Conservation (phyloP, 2,797 vertebrate species). For the Momotus momota region DNA sequence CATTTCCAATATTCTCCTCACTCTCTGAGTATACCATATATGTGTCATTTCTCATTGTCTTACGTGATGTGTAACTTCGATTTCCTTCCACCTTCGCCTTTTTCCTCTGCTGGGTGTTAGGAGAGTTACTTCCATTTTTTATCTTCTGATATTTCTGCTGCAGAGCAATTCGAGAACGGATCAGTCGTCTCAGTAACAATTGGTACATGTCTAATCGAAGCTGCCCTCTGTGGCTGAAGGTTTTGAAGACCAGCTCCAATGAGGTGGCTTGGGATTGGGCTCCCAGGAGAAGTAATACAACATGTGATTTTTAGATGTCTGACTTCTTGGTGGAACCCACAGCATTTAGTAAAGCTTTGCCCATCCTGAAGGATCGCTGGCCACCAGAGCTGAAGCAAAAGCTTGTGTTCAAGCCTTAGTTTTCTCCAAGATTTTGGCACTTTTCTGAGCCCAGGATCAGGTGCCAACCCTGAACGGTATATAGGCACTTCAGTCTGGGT, state of each 20-base stretch:
- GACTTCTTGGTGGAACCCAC: background rate
- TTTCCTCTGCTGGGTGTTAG: background rate
- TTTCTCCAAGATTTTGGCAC: background rate
- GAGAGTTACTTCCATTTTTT: background rate
- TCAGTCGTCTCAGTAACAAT: background rate
- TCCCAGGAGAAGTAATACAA: background rate
- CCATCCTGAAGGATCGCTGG: accelerated
- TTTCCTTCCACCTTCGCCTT: background rate
- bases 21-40: background rate
- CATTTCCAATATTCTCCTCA: accelerated
- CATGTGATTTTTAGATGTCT: background rate
- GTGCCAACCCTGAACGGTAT: background rate
- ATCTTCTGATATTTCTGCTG: background rate
- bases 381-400: background rate
- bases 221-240: background rate
- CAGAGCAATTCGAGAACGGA: background rate
- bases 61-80: background rate
- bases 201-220: background rate
- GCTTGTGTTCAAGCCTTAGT: background rate
- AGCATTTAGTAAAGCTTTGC: background rate
- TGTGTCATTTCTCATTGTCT: background rate
- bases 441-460: background rate
- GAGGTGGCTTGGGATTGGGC: background rate
- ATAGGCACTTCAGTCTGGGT: background rate
- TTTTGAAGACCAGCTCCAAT: background rate